A percentile compares a stretch with the other conserved stretches of the same genome.
phyloP scores from a whole-genome alignment of 1,140 invertebrate species.

The Lanistes nyassanus region DNA sequence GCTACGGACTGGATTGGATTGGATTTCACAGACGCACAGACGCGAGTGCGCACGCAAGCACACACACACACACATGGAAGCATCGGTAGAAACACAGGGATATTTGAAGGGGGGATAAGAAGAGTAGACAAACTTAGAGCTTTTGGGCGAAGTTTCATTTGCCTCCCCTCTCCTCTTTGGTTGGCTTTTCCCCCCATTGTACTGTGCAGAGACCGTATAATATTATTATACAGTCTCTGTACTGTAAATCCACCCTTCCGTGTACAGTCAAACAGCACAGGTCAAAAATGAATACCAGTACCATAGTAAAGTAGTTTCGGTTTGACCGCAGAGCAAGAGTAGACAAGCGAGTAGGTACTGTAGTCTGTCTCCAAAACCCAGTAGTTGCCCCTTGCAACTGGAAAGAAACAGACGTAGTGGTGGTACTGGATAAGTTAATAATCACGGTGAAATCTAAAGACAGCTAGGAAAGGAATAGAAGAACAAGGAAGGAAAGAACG shows the following conservation, averaged over 20 bases:
- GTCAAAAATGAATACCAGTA: background rate
- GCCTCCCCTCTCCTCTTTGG: background rate
- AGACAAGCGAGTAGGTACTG: conserved; percentile 12
- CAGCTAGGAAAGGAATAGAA: too few relatives aligned
- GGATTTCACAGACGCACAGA: background rate
- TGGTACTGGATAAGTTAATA: too few relatives aligned
- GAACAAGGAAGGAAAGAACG: too few relatives aligned
- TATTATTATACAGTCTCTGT: background rate
- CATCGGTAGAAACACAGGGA: background rate
- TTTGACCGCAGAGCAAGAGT: background rate
- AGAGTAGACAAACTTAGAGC: conserved; percentile 2
- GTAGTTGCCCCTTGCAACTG: conserved; percentile 10
- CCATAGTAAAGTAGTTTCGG: background rate
- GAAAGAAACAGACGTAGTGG: background rate
- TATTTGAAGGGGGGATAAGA: background rate
- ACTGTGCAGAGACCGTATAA: background rate
- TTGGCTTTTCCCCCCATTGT: background rate
- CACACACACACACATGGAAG: background rate
- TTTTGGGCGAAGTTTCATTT: background rate
- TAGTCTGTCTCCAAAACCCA: conserved; percentile 13
- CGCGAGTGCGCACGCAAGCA: background rate
- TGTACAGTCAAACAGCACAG: background rate
- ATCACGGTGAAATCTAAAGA: too few relatives aligned
- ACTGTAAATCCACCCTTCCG: background rate
- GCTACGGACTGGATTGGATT: background rate